Base-by-base conservation (phyloP, 2,113 vertebrate genomes). In the Onychostruthus taczanowskii region DNA sequence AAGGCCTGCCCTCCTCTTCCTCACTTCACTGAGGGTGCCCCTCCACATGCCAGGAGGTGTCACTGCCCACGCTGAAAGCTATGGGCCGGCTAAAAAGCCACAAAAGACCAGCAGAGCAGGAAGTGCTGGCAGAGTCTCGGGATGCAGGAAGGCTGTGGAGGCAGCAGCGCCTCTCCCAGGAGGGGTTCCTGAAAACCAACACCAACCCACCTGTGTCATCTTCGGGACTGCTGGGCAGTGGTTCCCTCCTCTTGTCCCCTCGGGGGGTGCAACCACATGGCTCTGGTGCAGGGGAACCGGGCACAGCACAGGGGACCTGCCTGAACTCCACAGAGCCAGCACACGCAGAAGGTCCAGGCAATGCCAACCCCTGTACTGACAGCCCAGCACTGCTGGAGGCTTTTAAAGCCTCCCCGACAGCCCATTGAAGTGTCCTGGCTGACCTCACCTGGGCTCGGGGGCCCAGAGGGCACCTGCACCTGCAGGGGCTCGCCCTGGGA, bases 401-500 rank as follows among this genome's bases (percentile, higher is more conserved):
- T 26, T 79, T 49, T 9, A 16, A 31, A 81, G 23, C 12, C 46
- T 62, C 41, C 7, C 27, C 2, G 3, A 16, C 30, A 18, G 23
- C 27, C 27, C 20, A 2, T 0, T 26, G 56, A 53, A 49, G 33
- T 3, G 7, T 39, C 59, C 39, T 58, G 52, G n/a, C 5, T 49
- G 24, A 72, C 41, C n/a, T 39, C 82, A n/a, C 21, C 67, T 21
- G 66, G 62, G 35, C 58, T 47, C 4, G 16, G 14, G 21, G 21
- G 4, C 16, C 10, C 37, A 7, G 52, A 46, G 56, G 13, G 20
- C 12, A 12, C 21, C 39, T 15, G 21, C 47, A 37, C 31, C 18
- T 19, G 12, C 30, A 7, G 0, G 37, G 18, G 41, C 58, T 52
- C 8, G 0, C 47, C 0, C 0, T 37, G 53, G 50, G 67, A 8